Evolutionary conservation across 2,113 vertebrate genomes (phyloP).

Genomic region (Garra rufa): DNA sequence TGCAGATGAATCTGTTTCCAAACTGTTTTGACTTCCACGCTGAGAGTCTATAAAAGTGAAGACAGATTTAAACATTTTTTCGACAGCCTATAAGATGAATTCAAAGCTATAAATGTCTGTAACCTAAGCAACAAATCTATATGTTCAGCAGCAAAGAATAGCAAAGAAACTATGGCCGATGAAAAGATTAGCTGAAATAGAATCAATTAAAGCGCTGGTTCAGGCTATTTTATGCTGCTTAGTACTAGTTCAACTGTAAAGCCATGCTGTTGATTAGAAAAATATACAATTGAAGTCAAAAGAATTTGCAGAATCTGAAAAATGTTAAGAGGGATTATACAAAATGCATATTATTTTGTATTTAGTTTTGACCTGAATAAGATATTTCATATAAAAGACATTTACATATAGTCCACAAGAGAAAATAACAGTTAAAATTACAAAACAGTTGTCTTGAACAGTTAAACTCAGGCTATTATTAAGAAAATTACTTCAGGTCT

Average conservation of each 20-base stretch:
- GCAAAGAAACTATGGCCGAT: neutral
- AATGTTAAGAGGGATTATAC: too few relatives aligned
- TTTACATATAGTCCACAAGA: too few relatives aligned
- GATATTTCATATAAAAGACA: too few relatives aligned
- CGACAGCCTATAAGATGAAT: neutral
- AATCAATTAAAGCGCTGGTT: neutral
- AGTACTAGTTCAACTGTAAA: neutral
- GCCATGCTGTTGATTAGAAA: neutral
- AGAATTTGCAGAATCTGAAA: too few relatives aligned
- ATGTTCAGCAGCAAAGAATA: neutral
- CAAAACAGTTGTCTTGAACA: too few relatives aligned
- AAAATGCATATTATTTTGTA: too few relatives aligned
- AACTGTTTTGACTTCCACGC: neutral
- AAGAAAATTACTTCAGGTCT: too few relatives aligned
- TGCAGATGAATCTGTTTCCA: slow-evolving; percentile 38
- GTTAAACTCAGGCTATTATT: too few relatives aligned
- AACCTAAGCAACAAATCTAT: neutral
- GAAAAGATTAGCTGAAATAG: neutral
- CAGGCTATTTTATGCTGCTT: neutral
- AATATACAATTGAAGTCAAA: neutral
- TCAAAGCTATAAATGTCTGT: neutral
- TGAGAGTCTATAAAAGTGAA: slow-evolving; percentile 24
- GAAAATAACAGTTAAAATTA: too few relatives aligned
- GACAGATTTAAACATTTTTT: neutral
- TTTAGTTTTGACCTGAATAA: too few relatives aligned